Conservation (phyloP, 2,888 invertebrate genomes). For the Polydrusus tereticollis region DNA sequence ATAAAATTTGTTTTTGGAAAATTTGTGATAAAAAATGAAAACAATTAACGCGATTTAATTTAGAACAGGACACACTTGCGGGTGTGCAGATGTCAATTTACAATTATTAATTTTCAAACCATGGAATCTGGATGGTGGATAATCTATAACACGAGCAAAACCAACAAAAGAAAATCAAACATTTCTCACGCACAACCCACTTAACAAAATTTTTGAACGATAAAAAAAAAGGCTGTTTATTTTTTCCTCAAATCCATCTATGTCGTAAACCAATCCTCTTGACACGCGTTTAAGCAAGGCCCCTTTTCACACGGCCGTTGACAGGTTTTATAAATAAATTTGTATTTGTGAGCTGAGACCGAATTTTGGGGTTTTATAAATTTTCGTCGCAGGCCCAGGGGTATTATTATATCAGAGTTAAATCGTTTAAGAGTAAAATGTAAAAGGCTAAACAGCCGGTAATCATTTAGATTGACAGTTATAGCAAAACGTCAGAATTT, state of each 20-base stretch:
- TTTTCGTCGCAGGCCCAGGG: slow-evolving; percentile 1
- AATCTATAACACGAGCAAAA: too few relatives aligned
- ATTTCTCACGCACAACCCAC: neutral
- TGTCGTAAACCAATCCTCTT: slow-evolving; percentile 6
- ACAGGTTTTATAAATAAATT: slow-evolving; percentile 18
- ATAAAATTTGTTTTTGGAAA: too few relatives aligned
- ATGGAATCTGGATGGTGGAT: too few relatives aligned
- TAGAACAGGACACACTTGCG: too few relatives aligned
- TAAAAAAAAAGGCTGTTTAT: neutral
- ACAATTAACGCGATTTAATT: too few relatives aligned
- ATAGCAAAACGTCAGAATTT: neutral
- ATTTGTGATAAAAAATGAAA: too few relatives aligned
- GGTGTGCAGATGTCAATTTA: too few relatives aligned
- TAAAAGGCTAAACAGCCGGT: neutral
- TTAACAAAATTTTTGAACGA: neutral
- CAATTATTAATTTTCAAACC: too few relatives aligned
- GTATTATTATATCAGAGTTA: neutral
- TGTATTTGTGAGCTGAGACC: slow-evolving; percentile 13
- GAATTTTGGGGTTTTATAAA: slow-evolving; percentile 23
- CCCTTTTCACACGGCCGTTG: slow-evolving; percentile 16
- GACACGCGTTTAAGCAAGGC: slow-evolving; percentile 9
- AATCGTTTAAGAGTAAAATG: neutral
- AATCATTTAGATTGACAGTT: neutral
- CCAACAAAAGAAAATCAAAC: neutral
- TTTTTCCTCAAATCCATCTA: slow-evolving; percentile 7